Percentiles rank a stretch among this genome's conserved stretches.
Conservation (phyloP, 2,113 vertebrate species). For the Progne subis region DNA sequence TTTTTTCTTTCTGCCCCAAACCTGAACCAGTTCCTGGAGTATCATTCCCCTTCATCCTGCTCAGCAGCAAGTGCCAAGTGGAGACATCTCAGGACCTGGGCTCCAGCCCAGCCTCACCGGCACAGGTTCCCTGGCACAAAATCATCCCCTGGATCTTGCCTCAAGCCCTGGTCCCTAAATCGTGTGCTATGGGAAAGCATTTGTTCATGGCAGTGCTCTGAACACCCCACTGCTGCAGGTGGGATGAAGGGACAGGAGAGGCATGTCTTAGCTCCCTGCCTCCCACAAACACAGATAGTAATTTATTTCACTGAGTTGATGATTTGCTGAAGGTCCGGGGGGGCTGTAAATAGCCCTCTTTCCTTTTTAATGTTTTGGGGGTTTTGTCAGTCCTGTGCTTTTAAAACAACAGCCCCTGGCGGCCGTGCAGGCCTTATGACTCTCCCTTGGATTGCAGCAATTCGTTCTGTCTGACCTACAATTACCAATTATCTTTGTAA, state of each 20-base stretch:
- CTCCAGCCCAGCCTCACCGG: neutral
- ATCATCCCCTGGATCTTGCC: neutral
- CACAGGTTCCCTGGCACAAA: neutral
- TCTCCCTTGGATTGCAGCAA: slow-evolving; percentile 41
- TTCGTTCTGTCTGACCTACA: slow-evolving; percentile 55
- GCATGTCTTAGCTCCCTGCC: fast-evolving
- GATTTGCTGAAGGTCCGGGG: neutral
- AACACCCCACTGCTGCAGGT: fast-evolving
- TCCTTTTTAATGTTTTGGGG: neutral
- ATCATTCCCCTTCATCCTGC: neutral
- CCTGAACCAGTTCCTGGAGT: neutral
- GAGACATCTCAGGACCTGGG: no score
- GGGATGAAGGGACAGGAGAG: neutral
- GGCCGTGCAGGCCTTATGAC: neutral
- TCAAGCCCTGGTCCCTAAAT: neutral
- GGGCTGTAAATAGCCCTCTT: neutral
- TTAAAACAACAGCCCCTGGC: slow-evolving; percentile 21
- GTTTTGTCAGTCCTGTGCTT: neutral
- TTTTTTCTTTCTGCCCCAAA: neutral
- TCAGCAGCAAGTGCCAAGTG: neutral
- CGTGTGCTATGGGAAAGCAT: fast-evolving
- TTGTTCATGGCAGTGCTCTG: neutral
- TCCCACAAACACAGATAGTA: neutral
- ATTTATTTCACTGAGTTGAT: neutral
- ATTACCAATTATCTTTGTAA: slow-evolving; percentile 54